phyloP scores from a whole-genome alignment of 2,113 vertebrate genomes.

The Pedetes capensis region DNA sequence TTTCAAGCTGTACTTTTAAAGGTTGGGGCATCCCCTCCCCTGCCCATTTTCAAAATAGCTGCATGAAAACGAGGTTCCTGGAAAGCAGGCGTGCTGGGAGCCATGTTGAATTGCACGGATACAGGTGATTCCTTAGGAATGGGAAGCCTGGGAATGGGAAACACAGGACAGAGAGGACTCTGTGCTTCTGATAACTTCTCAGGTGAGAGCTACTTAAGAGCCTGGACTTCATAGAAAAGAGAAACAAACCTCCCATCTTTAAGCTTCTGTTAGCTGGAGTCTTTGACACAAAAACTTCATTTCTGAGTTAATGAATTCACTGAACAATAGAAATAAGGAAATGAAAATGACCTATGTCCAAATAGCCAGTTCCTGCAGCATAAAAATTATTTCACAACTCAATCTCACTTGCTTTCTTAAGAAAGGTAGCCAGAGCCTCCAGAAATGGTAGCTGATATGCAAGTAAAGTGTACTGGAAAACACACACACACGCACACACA shows the following conservation, averaged over 20 bases:
- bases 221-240: background rate
- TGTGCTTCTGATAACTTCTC: background rate
- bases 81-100: background rate
- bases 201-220: background rate
- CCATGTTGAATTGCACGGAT: background rate
- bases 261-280: background rate
- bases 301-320: slow-evolving; percentile 23
- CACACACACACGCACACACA: background rate
- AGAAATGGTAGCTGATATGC: background rate
- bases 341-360: background rate
- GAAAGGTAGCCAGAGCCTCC: background rate
- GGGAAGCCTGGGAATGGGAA: background rate
- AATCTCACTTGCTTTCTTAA: background rate
- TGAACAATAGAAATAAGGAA: background rate
- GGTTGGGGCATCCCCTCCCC: background rate
- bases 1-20: slow-evolving; percentile 54
- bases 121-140: background rate
- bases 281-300: slow-evolving; percentile 15
- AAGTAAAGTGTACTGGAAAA: background rate
- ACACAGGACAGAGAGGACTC: background rate
- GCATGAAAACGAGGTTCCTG: slow-evolving; percentile 24
- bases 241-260: background rate
- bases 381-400: background rate
- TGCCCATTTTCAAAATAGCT: background rate
- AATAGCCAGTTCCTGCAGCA: background rate